A percentile compares a stretch with the other conserved stretches of the same genome.
Evolutionary conservation across 2,888 invertebrate genomes (phyloP).

Genomic region (Unio pictorum): DNA sequence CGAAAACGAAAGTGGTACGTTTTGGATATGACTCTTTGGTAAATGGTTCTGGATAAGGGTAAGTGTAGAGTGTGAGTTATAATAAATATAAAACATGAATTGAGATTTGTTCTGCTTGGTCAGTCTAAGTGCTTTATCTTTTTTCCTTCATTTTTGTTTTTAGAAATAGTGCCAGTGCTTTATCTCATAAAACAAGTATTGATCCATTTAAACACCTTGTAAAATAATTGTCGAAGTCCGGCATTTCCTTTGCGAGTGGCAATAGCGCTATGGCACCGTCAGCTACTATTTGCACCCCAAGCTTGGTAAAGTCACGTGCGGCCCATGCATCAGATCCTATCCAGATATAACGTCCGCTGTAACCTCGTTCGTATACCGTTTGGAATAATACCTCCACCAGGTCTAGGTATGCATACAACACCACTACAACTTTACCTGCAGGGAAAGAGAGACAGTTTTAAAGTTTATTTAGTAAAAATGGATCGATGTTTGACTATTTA

Average conservation of each 20-base stretch:
- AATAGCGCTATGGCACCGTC: conserved; percentile 76
- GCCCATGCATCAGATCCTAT: conserved; percentile 76
- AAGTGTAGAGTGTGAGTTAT: no score
- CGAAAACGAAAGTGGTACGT: no score
- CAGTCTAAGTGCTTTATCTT: not conserved
- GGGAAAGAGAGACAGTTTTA: not conserved
- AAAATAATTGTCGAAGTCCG: conserved; percentile 75
- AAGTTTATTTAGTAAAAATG: no score
- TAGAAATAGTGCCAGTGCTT: no score
- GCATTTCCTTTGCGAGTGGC: conserved; percentile 72
- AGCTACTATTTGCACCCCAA: conserved; percentile 68
- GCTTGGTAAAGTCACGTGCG: conserved; percentile 53
- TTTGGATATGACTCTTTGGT: no score
- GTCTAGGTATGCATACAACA: conserved; percentile 74
- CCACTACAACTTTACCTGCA: conserved; percentile 70
- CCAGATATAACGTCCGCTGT: conserved; percentile 72
- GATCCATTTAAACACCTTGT: conserved; percentile 39
- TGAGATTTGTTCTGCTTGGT: no score
- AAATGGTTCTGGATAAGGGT: no score
- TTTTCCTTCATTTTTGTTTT: no score
- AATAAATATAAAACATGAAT: no score
- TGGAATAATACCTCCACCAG: conserved; percentile 72
- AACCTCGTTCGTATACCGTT: conserved; percentile 68
- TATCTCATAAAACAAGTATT: not conserved
- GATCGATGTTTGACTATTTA: no score